A percentile compares a stretch with the other conserved stretches of the same genome.
Evolutionary conservation across 2,888 invertebrate species (phyloP).

Genomic region (Aquatica leii): DNA sequence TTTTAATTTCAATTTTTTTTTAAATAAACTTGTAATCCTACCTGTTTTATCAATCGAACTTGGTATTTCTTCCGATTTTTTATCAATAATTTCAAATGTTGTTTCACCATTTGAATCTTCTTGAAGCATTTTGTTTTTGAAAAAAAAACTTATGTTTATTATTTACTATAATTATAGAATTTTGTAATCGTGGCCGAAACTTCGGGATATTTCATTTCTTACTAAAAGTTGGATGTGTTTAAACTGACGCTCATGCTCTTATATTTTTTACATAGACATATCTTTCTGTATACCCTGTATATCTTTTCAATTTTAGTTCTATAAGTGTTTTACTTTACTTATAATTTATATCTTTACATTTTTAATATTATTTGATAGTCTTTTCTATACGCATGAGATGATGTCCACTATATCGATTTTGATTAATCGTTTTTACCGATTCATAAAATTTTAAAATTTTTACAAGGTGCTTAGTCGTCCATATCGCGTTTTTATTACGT

Average conservation of each 20-base stretch:
- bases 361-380: no score
- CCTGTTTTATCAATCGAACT: constrained; percentile 47
- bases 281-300: no score
- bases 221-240: not conserved
- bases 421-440: no score
- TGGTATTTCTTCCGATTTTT: constrained; percentile 43
- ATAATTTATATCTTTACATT: no score
- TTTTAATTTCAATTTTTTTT: constrained; percentile 1
- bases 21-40: constrained; percentile 21
- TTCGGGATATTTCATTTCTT: constrained; percentile 1
- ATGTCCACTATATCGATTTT: no score
- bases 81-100: constrained; percentile 60
- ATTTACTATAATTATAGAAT: constrained; percentile 19
- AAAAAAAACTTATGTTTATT: constrained; percentile 11
- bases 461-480: no score
- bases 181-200: constrained; percentile 41
- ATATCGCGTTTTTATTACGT: no score
- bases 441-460: no score
- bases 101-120: constrained; percentile 61
- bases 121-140: constrained; percentile 42
- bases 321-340: no score
- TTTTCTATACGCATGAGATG: no score
- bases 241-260: not conserved
- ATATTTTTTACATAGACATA: no score
- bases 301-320: no score